A percentile compares a stretch with the other conserved stretches of the same genome.
Conservation (phyloP, 35 echinoderm and acorn worm species). For the Stichopus chloronotus region DNA sequence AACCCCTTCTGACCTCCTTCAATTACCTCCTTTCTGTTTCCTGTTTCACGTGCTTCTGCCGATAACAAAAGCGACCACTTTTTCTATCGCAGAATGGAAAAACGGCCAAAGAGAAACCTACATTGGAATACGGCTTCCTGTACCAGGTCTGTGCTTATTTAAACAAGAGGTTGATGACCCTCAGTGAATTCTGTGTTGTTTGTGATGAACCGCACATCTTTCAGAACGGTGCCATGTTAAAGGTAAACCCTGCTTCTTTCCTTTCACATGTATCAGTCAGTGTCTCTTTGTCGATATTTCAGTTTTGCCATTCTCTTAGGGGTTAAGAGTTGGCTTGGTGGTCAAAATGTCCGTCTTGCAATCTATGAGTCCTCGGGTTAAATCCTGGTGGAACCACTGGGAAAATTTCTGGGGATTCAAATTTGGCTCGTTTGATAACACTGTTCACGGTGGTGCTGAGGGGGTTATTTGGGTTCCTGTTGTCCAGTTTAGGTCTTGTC, state of each 20-base stretch:
- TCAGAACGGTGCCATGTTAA: constrained; percentile 99
- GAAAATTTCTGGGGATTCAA: no score
- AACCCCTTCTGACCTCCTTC: background rate
- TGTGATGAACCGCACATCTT: constrained; percentile 99
- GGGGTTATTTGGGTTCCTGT: no score
- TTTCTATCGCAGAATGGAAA: constrained; percentile 86
- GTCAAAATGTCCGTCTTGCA: no score
- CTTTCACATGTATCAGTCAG: no score
- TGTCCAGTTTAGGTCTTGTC: no score
- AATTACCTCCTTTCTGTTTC: background rate
- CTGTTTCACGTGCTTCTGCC: background rate
- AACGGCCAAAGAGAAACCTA: constrained; percentile 81
- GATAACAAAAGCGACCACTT: background rate
- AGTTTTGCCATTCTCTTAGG: no score
- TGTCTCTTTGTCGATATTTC: no score
- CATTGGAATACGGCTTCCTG: constrained; percentile 88
- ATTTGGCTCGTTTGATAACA: no score
- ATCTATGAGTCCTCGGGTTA: no score
- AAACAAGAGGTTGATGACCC: constrained; percentile 82
- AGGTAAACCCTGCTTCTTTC: constrained; percentile 63
- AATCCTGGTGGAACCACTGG: no score
- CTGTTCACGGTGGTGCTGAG: no score
- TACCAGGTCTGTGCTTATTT: constrained; percentile 78
- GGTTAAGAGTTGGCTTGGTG: no score
- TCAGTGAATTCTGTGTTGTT: constrained; percentile 99